Evolutionary conservation across 2,113 vertebrate species (phyloP).

Genomic region (Entosphenus tridentatus): DNA sequence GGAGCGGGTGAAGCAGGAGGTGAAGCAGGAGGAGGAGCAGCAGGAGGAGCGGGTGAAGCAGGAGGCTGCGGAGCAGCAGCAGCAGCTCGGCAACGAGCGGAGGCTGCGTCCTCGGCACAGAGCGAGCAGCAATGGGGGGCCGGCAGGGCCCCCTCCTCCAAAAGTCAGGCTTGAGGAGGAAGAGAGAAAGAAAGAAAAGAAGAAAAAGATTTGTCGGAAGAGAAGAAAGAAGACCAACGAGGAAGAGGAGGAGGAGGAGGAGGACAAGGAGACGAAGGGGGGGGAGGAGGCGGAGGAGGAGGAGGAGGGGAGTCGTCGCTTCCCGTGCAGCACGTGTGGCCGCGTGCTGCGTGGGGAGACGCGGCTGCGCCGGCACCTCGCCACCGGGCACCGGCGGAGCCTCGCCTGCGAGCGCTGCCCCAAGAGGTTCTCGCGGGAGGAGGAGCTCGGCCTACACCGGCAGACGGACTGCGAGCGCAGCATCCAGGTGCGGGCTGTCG

Average conservation of each 20-base stretch:
- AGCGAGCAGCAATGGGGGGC: too few species aligned
- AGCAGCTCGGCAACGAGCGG: slow-evolving; percentile 15
- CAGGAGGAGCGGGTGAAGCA: slow-evolving; percentile 44
- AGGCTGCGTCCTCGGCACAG: slow-evolving; percentile 22
- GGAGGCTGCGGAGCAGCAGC: slow-evolving; percentile 12
- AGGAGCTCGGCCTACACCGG: slow-evolving; percentile 68
- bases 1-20: slow-evolving; percentile 22
- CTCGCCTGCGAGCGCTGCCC: slow-evolving; percentile 80
- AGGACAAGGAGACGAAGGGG: slow-evolving; percentile 18
- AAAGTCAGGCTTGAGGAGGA: slow-evolving; percentile 8
- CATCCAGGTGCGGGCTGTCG: slow-evolving; percentile 43
- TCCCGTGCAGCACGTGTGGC: slow-evolving; percentile 71
- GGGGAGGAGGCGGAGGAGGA: slow-evolving; percentile 75
- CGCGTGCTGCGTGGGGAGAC: slow-evolving; percentile 88
- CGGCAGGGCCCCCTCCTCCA: too few species aligned
- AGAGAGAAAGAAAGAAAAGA: slow-evolving; percentile 24
- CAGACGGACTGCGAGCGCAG: slow-evolving; percentile 90
- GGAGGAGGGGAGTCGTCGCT: slow-evolving; percentile 77
- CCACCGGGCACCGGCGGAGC: slow-evolving; percentile 84
- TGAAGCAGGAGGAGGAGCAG: slow-evolving; percentile 60
- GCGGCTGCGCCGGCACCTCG: slow-evolving; percentile 96
- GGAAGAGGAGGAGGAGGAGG: slow-evolving; percentile 33
- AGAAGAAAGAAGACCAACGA: slow-evolving; percentile 36
- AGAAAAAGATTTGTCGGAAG: slow-evolving; percentile 18
- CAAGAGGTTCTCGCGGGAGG: slow-evolving; percentile 78